Base-by-base conservation (phyloP, 2,113 vertebrate species). In the Hydrolagus affinis region DNA sequence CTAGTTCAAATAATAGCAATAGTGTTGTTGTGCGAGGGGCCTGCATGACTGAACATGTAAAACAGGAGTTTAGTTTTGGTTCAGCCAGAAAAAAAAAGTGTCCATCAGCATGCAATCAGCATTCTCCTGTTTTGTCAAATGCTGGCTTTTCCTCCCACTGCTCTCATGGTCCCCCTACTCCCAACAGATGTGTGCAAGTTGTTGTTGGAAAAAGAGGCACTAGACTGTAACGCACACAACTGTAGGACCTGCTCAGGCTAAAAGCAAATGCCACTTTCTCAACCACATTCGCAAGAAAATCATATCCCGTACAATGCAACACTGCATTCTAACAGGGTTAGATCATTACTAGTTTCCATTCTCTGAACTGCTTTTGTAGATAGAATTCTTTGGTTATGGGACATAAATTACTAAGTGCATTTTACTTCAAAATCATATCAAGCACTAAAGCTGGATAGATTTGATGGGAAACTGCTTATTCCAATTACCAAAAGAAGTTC, bases 51-150 rank as follows among this genome's bases (percentile, higher is more conserved):
- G 12, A 77, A 12, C n/a, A 60, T 57, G 75, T 25, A 78, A 21
- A 78, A 78, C 21, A 14, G 57, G n/a, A 60, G 57, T 78, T 25
- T 8, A 1, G 57, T n/a, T 78, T 60, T 23, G 21, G 1, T 78
- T 78, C 2, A 14, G 57, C 21, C 57, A 78, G 57, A 14, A 44
- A 44, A 44, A 44, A 44, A 44, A 44, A n/a, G n/a, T 6, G 6
- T 44, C 44, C 44, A 44, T 44, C 75, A 78, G 75, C 56, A 77
- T 77, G 11, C 75, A 59, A 77, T 59, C 75, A 77, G 21, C 10
- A 59, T 4, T 10, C 75, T 59, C 74, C 8, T 23, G 75, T n/a
- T n/a, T n/a, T n/a, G n/a, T n/a, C n/a, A n/a, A n/a, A n/a, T n/a
- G n/a, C n/a, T n/a, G n/a, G n/a, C n/a, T n/a, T n/a, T n/a, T n/a